phyloP scores from a whole-genome alignment of 2,888 invertebrate genomes.

The Isotomurus palustris region DNA sequence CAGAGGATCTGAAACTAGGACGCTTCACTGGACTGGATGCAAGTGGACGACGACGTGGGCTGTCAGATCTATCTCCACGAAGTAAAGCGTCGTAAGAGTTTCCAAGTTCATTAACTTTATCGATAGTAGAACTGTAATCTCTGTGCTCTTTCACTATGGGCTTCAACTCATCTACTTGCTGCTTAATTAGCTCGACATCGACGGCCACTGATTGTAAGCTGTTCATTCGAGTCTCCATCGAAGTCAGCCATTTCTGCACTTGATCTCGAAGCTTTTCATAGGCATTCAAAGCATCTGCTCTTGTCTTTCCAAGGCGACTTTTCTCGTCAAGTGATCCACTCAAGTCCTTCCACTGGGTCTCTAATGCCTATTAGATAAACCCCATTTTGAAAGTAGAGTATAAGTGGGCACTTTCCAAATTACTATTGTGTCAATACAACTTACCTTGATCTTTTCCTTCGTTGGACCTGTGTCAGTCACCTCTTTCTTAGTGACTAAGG shows the following conservation, averaged over 20 bases:
- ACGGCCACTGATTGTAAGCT: constrained; percentile 79
- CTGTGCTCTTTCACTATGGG: constrained; percentile 84
- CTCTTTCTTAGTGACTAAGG: constrained; percentile 74
- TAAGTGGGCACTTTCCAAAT: background rate
- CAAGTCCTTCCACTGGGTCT: constrained; percentile 77
- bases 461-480: constrained; percentile 79
- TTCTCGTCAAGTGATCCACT: constrained; percentile 77
- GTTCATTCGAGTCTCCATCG: constrained; percentile 71
- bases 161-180: constrained; percentile 61
- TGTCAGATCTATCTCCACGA: constrained; percentile 71
- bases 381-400: background rate
- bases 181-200: constrained; percentile 75
- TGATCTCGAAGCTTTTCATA: constrained; percentile 80
- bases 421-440: background rate
- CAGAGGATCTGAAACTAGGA: constrained; percentile 32
- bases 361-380: constrained; percentile 57
- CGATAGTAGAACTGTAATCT: constrained; percentile 77
- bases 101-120: constrained; percentile 86
- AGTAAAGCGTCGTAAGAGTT: constrained; percentile 76
- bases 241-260: constrained; percentile 77
- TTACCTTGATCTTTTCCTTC: constrained; percentile 73
- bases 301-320: constrained; percentile 72
- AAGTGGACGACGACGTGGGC: constrained; percentile 64
- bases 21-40: constrained; percentile 76
- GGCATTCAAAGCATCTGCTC: constrained; percentile 77